Percentiles rank a stretch among this genome's conserved stretches.
Evolutionary conservation across 2,888 invertebrate genomes (phyloP).

Genomic region (Drosophila emarginata): DNA sequence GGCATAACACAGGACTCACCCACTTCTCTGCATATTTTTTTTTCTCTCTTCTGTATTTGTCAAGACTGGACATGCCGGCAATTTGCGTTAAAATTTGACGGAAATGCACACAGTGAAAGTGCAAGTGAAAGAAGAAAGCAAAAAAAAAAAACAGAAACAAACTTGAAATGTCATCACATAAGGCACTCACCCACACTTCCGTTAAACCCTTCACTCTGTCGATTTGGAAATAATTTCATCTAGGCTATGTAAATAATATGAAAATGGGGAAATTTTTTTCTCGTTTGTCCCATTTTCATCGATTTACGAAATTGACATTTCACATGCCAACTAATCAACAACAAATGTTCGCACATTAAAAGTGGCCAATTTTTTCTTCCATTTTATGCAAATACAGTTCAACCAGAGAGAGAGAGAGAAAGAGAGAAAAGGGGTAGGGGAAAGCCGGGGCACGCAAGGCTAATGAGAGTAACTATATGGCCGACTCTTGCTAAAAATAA

Average conservation of each 20-base stretch:
- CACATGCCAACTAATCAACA: slow-evolving; percentile 5
- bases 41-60: background rate
- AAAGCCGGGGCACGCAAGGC: slow-evolving; percentile 35
- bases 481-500: slow-evolving; percentile 23
- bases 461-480: slow-evolving; percentile 30
- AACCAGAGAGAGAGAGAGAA: slow-evolving; percentile 21
- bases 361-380: slow-evolving; percentile 51
- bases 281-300: background rate
- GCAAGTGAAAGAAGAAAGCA: slow-evolving; percentile 11
- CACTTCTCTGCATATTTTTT: background rate
- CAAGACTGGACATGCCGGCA: slow-evolving; percentile 66
- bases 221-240: too few relatives aligned
- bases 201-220: background rate
- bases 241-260: background rate
- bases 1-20: slow-evolving; percentile 25
- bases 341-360: slow-evolving; percentile 22
- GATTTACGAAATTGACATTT: slow-evolving; percentile 7
- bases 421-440: slow-evolving; percentile 10
- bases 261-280: background rate
- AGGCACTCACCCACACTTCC: slow-evolving; percentile 47
- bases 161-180: slow-evolving; percentile 59
- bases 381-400: background rate
- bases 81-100: slow-evolving; percentile 75
- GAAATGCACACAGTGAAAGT: slow-evolving; percentile 76
- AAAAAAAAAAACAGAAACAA: slow-evolving; percentile 39